phyloP scores from a whole-genome alignment of 2,888 invertebrate species.

The Toxonevra muliebris region DNA sequence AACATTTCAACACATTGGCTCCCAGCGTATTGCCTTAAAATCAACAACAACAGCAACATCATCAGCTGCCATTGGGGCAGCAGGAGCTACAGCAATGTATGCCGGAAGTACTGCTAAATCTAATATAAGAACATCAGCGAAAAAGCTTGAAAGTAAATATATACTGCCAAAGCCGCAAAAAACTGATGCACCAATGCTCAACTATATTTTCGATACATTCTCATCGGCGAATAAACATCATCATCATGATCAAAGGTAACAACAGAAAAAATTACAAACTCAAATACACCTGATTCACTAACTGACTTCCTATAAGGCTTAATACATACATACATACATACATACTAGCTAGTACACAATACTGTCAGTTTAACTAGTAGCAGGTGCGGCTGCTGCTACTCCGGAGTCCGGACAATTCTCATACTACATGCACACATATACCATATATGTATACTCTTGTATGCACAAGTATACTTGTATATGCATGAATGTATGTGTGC shows the following conservation, averaged over 20 bases:
- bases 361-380: too few relatives aligned
- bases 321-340: too few relatives aligned
- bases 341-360: too few relatives aligned
- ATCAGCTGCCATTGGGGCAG: constrained; percentile 21
- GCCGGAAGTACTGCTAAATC: constrained; percentile 19
- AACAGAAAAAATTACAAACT: background rate
- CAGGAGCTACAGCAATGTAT: constrained; percentile 22
- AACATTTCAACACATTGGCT: constrained; percentile 53
- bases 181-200: constrained; percentile 76
- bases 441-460: background rate
- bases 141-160: constrained; percentile 58
- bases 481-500: background rate
- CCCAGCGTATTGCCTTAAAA: constrained; percentile 49
- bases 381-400: too few relatives aligned
- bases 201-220: constrained; percentile 78
- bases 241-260: constrained; percentile 73
- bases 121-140: constrained; percentile 42
- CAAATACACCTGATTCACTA: too few relatives aligned
- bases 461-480: constrained; percentile 7
- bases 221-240: constrained; percentile 77
- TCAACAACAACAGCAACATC: constrained; percentile 28
- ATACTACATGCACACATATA: too few relatives aligned
- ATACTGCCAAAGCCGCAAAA: constrained; percentile 66
- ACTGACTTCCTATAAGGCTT: too few relatives aligned
- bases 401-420: too few relatives aligned